These are phyloP conservation scores for Zaprionus camerounensis DNA, from an alignment of 1,140 invertebrate species.

Conservation along the genomic window DNA sequence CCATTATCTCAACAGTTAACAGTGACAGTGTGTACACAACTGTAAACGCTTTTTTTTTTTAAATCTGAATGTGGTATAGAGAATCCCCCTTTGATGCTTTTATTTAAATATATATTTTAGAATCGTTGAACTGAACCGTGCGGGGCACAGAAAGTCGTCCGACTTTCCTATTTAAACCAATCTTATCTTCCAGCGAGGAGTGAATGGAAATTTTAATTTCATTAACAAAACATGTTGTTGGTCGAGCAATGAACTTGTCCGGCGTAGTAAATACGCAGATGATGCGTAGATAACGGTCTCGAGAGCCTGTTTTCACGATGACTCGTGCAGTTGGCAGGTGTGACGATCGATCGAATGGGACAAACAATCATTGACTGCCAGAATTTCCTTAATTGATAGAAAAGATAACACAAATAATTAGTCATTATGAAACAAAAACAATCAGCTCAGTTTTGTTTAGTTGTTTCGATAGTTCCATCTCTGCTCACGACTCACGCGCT, in stretches of 20 bases:
- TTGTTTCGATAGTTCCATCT: no score
- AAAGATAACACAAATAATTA: not conserved
- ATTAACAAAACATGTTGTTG: slow-evolving; percentile 1
- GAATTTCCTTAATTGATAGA: not conserved
- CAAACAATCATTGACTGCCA: not conserved
- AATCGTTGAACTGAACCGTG: not conserved
- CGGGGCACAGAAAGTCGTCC: not conserved
- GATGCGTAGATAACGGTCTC: not conserved
- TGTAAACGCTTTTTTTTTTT: not conserved
- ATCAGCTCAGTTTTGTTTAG: no score
- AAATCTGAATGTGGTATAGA: no score
- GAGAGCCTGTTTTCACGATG: not conserved
- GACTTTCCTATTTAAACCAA: not conserved
- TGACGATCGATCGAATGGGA: no score
- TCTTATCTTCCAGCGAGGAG: not conserved
- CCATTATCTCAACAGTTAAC: not conserved
- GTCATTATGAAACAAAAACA: no score
- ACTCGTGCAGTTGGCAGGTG: not conserved
- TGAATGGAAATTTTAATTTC: slow-evolving; percentile 4
- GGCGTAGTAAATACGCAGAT: slow-evolving; percentile 3
- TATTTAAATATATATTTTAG: no score
- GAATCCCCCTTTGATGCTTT: no score
- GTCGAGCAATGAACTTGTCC: not conserved
- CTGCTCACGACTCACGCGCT: not conserved
- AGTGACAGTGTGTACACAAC: not conserved